phyloP scores from a whole-genome alignment of 2,888 invertebrate species.

The Scaptodrosophila latifasciaeformis region DNA sequence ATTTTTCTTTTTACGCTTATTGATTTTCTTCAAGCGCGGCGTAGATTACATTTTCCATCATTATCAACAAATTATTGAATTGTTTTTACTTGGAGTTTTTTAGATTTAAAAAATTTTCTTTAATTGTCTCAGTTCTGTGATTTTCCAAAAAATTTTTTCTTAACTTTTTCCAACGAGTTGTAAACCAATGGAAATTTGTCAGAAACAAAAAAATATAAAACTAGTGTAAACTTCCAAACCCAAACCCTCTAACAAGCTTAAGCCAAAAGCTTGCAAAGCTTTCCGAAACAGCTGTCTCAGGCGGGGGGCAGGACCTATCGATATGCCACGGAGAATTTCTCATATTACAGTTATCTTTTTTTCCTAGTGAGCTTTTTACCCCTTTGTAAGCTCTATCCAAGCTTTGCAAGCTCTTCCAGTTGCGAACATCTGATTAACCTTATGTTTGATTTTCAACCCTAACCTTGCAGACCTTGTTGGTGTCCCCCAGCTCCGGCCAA shows the following conservation, averaged over 20 bases:
- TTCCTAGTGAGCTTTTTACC: background rate
- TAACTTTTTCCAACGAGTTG: constrained; percentile 21
- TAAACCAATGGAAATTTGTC: constrained; percentile 58
- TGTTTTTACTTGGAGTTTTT: background rate
- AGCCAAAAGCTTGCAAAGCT: constrained; percentile 33
- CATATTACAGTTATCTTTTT: background rate
- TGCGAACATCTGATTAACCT: constrained; percentile 48
- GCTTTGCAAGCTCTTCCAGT: constrained; percentile 25
- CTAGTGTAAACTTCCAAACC: constrained; percentile 8
- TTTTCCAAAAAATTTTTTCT: constrained; percentile 1
- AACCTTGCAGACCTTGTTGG: constrained; percentile 54
- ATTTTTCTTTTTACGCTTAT: constrained; percentile 37
- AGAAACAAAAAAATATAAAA: too few species aligned
- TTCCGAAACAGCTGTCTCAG: constrained; percentile 34
- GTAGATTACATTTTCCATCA: constrained; percentile 10
- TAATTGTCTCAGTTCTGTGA: background rate
- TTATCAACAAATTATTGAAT: constrained; percentile 1
- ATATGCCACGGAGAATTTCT: background rate
- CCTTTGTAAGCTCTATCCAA: background rate
- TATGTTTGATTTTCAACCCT: constrained; percentile 50
- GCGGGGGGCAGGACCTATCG: background rate
- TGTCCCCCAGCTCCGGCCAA: constrained; percentile 21
- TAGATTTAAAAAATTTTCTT: background rate
- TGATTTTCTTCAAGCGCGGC: constrained; percentile 12
- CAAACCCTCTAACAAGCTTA: constrained; percentile 31